Conservation (phyloP, 2,113 vertebrate genomes). For the Perca schrenkii region DNA sequence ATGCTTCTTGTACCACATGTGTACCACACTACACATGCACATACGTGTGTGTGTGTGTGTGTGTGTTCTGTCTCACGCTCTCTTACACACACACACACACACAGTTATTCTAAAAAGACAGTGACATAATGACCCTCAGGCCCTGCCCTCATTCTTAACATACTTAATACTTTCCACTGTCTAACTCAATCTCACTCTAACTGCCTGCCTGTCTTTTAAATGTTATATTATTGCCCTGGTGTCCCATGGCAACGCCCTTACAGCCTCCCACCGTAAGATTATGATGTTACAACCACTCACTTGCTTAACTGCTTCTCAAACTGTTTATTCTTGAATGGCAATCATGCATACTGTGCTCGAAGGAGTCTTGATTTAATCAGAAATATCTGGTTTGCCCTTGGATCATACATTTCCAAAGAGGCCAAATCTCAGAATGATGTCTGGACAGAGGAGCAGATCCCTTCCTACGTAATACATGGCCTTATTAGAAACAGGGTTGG, state of each 20-base stretch:
- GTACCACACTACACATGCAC: conserved; percentile 38
- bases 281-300: conserved; percentile 52
- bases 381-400: conserved; percentile 58
- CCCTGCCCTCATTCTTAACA: conserved; percentile 63
- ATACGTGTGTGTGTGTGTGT: conserved; percentile 19
- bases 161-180: conserved; percentile 63
- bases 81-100: background rate
- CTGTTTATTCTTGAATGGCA: conserved; percentile 67
- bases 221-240: conserved; percentile 42
- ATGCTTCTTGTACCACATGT: conserved; percentile 7
- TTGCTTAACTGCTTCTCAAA: conserved; percentile 57
- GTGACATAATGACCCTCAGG: conserved; percentile 41
- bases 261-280: conserved; percentile 32
- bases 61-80: background rate
- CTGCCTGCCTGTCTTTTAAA: conserved; percentile 32
- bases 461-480: conserved; percentile 48
- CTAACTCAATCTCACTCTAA: conserved; percentile 34
- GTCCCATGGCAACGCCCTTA: conserved; percentile 40
- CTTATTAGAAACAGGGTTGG: conserved; percentile 67
- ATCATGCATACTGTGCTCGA: conserved; percentile 46
- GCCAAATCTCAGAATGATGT: conserved; percentile 63
- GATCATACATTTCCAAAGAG: conserved; percentile 58
- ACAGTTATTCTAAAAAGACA: conserved; percentile 2
- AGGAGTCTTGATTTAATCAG: conserved; percentile 72
- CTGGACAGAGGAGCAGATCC: conserved; percentile 60